These are phyloP conservation scores for Rhynchophorus ferrugineus DNA, from an alignment of 1,140 invertebrate genomes.

Conservation along the genomic window DNA sequence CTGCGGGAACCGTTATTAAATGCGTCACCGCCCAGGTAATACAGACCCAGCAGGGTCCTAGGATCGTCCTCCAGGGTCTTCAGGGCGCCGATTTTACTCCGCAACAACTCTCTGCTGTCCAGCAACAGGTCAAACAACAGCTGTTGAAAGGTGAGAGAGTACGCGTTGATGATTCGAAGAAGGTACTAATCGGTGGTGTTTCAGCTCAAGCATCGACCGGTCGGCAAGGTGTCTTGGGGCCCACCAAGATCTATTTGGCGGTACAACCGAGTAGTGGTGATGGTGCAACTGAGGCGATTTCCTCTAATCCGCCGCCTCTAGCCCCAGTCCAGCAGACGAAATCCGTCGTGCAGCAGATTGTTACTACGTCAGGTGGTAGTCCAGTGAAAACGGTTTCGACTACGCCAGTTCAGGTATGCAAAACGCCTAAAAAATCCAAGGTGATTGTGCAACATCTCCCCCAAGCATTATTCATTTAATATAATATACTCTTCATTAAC, in stretches of 20 bases:
- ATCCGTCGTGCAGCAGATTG: slow-evolving; percentile 1
- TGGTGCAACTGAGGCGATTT: slow-evolving; percentile 9
- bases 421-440: slow-evolving; percentile 29
- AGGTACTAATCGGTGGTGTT: slow-evolving; percentile 8
- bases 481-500: background rate
- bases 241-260: slow-evolving; percentile 76
- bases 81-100: slow-evolving; percentile 73
- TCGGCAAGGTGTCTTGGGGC: slow-evolving; percentile 72
- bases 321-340: slow-evolving; percentile 42
- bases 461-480: slow-evolving; percentile 9
- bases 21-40: slow-evolving; percentile 76
- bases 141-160: slow-evolving; percentile 61
- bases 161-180: background rate
- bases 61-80: slow-evolving; percentile 75
- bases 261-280: slow-evolving; percentile 55
- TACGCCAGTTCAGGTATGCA: slow-evolving; percentile 38
- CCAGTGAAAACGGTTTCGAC: slow-evolving; percentile 20
- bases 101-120: slow-evolving; percentile 69
- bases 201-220: slow-evolving; percentile 71
- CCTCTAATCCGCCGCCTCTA: slow-evolving; percentile 43
- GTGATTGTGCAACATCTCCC: slow-evolving; percentile 31
- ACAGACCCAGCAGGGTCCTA: slow-evolving; percentile 71
- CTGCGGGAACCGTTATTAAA: slow-evolving; percentile 78
- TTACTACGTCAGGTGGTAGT: slow-evolving; percentile 12
- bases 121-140: slow-evolving; percentile 82